A percentile compares a stretch with the other conserved stretches of the same genome.
phyloP scores from a whole-genome alignment of 2,797 vertebrate species.

The Sus cebifrons region DNA sequence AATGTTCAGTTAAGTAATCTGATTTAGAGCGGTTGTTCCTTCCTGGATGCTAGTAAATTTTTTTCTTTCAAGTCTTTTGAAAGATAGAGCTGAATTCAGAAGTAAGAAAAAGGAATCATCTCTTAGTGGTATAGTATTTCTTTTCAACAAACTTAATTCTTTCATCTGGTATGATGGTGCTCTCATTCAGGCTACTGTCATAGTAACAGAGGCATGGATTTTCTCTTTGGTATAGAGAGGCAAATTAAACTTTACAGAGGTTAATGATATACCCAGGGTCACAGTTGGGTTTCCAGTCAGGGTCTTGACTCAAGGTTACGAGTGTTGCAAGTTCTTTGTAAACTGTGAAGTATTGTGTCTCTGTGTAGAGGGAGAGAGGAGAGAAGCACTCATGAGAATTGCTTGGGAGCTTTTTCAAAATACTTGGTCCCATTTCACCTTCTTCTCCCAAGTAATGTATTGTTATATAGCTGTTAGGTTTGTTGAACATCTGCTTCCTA shows the following conservation, averaged over 20 bases:
- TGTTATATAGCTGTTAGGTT: conserved; percentile 45
- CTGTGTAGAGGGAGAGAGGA: not conserved
- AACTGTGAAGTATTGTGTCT: conserved; percentile 1
- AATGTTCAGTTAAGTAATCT: conserved; percentile 37
- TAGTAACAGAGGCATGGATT: not conserved
- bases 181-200: conserved; percentile 52
- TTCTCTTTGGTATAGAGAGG: conserved; percentile 3
- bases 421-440: not conserved
- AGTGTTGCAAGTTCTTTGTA: conserved; percentile 66
- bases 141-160: conserved; percentile 65
- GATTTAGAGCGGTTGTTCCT: conserved; percentile 56
- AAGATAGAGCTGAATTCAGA: conserved; percentile 53
- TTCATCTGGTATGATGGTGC: not conserved
- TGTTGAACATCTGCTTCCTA: conserved; percentile 58
- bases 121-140: conserved; percentile 34
- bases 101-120: not conserved
- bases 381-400: not conserved
- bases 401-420: conserved; percentile 55
- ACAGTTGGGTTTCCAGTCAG: not conserved
- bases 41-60: conserved; percentile 57
- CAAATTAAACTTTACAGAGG: conserved; percentile 45
- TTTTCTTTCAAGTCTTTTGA: conserved; percentile 59
- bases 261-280: not conserved
- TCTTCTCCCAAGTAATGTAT: not conserved
- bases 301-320: conserved; percentile 17